Percentiles rank a stretch among this genome's conserved stretches.
Evolutionary conservation across 2,888 invertebrate species (phyloP).

Genomic region (Cryptosula pallasiana): DNA sequence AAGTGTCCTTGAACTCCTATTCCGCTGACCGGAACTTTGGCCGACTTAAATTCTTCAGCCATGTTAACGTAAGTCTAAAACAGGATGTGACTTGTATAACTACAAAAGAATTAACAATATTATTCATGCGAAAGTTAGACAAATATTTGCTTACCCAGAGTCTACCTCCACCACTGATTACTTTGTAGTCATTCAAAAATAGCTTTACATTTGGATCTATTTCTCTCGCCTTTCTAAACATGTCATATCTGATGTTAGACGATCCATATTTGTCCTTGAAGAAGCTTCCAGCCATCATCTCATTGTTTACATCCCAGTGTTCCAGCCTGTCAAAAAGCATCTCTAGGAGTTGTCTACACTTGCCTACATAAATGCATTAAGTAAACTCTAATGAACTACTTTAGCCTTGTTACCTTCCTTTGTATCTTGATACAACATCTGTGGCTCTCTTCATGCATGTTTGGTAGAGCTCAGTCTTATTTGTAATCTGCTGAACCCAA

Average conservation of each 20-base stretch:
- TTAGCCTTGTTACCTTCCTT: slow-evolving; percentile 20
- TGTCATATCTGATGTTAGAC: slow-evolving; percentile 33
- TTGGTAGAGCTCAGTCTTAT: neutral
- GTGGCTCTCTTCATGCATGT: slow-evolving; percentile 11
- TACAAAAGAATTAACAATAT: too few relatives aligned
- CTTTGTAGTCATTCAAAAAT: slow-evolving; percentile 31
- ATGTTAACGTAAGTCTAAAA: slow-evolving; percentile 23
- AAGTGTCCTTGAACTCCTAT: slow-evolving; percentile 28
- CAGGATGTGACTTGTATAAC: too few relatives aligned
- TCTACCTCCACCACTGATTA: slow-evolving; percentile 29
- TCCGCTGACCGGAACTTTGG: slow-evolving; percentile 26
- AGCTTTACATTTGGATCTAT: slow-evolving; percentile 30
- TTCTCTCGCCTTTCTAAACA: slow-evolving; percentile 33
- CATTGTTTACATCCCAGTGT: slow-evolving; percentile 44
- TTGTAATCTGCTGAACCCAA: slow-evolving; percentile 21
- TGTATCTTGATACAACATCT: slow-evolving; percentile 5
- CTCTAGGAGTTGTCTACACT: too few relatives aligned
- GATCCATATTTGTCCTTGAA: slow-evolving; percentile 33
- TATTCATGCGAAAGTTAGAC: too few relatives aligned
- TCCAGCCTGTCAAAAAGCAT: slow-evolving; percentile 31
- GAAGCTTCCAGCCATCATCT: slow-evolving; percentile 36
- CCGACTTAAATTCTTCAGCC: slow-evolving; percentile 23
- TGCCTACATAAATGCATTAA: too few relatives aligned
- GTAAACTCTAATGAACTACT: too few relatives aligned
- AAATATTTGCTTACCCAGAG: slow-evolving; percentile 27